Conservation (phyloP, 2,113 vertebrate genomes). For the Salvelinus namaycush region DNA sequence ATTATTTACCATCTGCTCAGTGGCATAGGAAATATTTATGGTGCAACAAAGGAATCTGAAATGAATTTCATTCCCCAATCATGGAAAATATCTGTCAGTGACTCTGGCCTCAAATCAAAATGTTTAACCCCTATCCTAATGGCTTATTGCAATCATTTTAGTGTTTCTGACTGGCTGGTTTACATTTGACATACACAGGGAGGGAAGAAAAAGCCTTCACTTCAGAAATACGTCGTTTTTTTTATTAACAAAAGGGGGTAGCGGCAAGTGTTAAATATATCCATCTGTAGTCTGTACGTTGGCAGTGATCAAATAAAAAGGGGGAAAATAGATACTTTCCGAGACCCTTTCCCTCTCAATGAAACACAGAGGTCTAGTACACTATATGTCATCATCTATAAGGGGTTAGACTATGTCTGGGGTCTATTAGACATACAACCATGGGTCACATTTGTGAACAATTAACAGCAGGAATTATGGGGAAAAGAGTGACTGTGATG, state of each 20-base stretch:
- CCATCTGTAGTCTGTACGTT: slow-evolving; percentile 36
- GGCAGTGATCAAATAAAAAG: slow-evolving; percentile 44
- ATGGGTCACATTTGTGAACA: slow-evolving; percentile 70
- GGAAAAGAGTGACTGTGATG: slow-evolving; percentile 40
- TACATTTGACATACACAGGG: slow-evolving; percentile 48
- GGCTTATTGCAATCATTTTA: slow-evolving; percentile 48
- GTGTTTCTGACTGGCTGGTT: slow-evolving; percentile 49
- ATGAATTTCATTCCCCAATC: slow-evolving; percentile 49
- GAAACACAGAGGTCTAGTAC: slow-evolving; percentile 30
- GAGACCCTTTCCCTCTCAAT: slow-evolving; percentile 48
- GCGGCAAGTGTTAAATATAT: slow-evolving; percentile 48
- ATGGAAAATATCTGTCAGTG: slow-evolving; percentile 69
- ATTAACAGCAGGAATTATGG: slow-evolving; percentile 51
- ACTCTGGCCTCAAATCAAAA: slow-evolving; percentile 58
- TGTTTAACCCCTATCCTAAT: slow-evolving; percentile 57
- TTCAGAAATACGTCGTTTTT: slow-evolving; percentile 21
- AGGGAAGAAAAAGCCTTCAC: slow-evolving; percentile 6
- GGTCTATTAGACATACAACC: slow-evolving; percentile 32
- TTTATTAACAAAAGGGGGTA: slow-evolving; percentile 51
- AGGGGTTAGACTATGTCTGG: too few species aligned
- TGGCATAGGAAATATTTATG: slow-evolving; percentile 60
- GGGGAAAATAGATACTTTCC: slow-evolving; percentile 46
- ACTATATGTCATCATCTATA: too few species aligned
- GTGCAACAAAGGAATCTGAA: slow-evolving; percentile 58
- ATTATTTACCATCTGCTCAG: slow-evolving; percentile 55